Evolutionary conservation across 2,888 invertebrate species (phyloP).

Genomic region (Dromius quadrimaculatus): DNA sequence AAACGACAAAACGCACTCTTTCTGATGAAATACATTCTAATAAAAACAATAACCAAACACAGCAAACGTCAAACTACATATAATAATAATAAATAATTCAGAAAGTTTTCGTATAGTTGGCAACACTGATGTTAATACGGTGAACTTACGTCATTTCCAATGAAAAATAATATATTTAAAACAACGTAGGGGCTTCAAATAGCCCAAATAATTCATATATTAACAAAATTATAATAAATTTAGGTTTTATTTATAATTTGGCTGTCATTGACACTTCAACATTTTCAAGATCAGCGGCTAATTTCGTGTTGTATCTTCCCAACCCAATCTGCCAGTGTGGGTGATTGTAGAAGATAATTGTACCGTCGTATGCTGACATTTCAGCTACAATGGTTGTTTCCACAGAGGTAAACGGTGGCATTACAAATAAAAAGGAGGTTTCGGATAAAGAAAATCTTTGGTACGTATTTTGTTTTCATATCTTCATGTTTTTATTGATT

Average conservation of each 20-base stretch:
- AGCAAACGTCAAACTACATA: too few species aligned
- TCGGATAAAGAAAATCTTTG: slow-evolving; percentile 77
- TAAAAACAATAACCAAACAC: too few species aligned
- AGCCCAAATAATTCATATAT: too few species aligned
- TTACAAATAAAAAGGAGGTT: slow-evolving; percentile 69
- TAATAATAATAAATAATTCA: too few species aligned
- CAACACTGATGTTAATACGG: slow-evolving; percentile 17
- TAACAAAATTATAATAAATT: too few species aligned
- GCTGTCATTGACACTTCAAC: neutral
- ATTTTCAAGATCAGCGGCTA: slow-evolving; percentile 10
- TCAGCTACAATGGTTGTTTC: slow-evolving; percentile 49
- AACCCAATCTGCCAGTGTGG: slow-evolving; percentile 50
- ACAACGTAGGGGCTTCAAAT: too few species aligned
- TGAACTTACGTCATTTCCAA: slow-evolving; percentile 15
- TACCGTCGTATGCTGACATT: slow-evolving; percentile 42
- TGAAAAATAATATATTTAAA: too few species aligned
- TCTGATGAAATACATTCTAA: too few species aligned
- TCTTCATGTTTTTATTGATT: slow-evolving; percentile 42
- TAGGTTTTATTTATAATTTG: too few species aligned
- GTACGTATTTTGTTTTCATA: slow-evolving; percentile 64
- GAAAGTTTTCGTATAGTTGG: too few species aligned
- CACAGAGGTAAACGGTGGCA: slow-evolving; percentile 52
- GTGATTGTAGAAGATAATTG: slow-evolving; percentile 10
- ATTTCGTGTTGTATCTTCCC: slow-evolving; percentile 39
- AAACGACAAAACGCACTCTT: too few species aligned